Percentiles rank a stretch among this genome's conserved stretches.
These are phyloP conservation scores for Drosophila algonquin DNA, from an alignment of 2,888 invertebrate genomes.

Conservation along the genomic window DNA sequence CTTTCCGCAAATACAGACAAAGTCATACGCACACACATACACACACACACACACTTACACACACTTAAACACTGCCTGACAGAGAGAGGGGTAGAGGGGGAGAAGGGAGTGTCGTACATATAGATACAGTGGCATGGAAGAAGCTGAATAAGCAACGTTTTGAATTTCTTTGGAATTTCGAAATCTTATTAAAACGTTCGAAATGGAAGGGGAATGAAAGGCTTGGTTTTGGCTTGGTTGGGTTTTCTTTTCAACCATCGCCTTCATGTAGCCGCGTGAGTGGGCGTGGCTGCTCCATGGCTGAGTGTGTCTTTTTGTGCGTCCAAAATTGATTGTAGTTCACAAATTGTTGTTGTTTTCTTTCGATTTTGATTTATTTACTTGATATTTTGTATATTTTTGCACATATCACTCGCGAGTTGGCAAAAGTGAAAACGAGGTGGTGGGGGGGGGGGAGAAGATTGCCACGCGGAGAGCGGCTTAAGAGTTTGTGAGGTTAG, in stretches of 20 bases:
- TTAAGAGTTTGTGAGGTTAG: not conserved
- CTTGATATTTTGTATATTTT: not conserved
- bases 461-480: not conserved
- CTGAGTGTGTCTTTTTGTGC: slow-evolving; percentile 11
- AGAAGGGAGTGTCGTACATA: slow-evolving; percentile 3
- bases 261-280: slow-evolving; percentile 8
- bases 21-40: slow-evolving; percentile 10
- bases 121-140: slow-evolving; percentile 11
- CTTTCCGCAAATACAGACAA: slow-evolving; percentile 41
- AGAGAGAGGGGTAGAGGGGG: not conserved
- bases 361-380: slow-evolving; percentile 5
- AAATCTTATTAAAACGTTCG: slow-evolving; percentile 71
- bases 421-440: not conserved
- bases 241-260: slow-evolving; percentile 13
- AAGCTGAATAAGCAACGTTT: slow-evolving; percentile 45
- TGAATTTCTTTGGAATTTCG: slow-evolving; percentile 61
- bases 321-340: slow-evolving; percentile 25
- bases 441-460: not conserved
- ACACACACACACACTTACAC: slow-evolving; percentile 17
- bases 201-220: slow-evolving; percentile 16
- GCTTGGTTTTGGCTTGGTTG: too few relatives aligned
- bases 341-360: slow-evolving; percentile 21
- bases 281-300: slow-evolving; percentile 12
- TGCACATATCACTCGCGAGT: too few relatives aligned
- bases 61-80: slow-evolving; percentile 4